Percentiles rank a stretch among this genome's conserved stretches.
These are phyloP conservation scores for Ahaetulla prasina DNA, from an alignment of 2,113 vertebrate genomes.

Conservation along the genomic window DNA sequence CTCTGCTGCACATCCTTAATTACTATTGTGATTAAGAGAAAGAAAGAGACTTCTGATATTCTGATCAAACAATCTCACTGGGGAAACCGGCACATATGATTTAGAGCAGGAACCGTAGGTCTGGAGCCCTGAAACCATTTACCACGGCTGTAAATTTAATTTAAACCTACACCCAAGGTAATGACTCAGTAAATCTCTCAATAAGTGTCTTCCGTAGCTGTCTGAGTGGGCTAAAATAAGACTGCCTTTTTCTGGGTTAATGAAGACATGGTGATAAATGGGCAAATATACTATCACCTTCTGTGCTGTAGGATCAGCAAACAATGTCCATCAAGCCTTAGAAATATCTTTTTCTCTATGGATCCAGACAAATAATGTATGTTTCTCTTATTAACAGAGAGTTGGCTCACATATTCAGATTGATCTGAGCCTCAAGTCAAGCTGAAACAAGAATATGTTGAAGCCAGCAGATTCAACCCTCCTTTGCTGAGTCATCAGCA, in stretches of 20 bases:
- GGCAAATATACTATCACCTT: neutral
- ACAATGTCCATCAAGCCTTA: neutral
- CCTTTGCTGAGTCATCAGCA: neutral
- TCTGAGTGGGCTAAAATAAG: neutral
- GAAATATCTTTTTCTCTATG: neutral
- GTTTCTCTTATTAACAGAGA: neutral
- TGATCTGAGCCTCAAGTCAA: neutral
- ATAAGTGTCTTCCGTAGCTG: neutral
- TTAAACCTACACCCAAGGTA: constrained; percentile 17
- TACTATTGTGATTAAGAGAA: neutral
- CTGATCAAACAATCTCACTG: fast-evolving
- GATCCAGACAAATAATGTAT: neutral
- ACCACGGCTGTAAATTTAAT: constrained; percentile 19
- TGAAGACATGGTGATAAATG: constrained; percentile 16
- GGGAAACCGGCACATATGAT: neutral
- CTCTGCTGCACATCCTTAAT: neutral
- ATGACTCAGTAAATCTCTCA: constrained; percentile 19
- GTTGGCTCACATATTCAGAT: neutral
- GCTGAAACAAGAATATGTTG: neutral
- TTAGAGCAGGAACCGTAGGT: neutral
- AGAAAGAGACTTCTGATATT: neutral
- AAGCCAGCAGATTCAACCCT: neutral
- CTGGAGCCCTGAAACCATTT: neutral
- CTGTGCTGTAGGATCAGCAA: neutral
- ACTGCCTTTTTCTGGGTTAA: constrained; percentile 12